These are phyloP conservation scores for Malaclemys terrapin DNA, from an alignment of 2,113 vertebrate genomes.

Conservation along the genomic window DNA sequence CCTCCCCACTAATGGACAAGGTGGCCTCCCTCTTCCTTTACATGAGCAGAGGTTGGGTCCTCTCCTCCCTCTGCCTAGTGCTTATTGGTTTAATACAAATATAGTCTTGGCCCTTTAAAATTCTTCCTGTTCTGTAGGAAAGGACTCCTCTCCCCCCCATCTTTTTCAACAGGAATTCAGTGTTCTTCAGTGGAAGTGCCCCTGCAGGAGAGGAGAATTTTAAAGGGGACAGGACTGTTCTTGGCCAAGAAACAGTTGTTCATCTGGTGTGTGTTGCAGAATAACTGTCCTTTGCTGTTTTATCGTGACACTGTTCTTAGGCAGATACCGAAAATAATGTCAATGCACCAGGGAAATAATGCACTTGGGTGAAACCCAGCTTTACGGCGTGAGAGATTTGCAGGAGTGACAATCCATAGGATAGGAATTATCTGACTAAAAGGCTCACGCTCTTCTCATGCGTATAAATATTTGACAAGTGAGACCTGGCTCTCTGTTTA, in stretches of 20 bases:
- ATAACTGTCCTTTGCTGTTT: not conserved
- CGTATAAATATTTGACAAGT: slow-evolving; percentile 16
- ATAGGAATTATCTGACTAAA: not conserved
- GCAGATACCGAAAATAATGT: not conserved
- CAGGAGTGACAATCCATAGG: not conserved
- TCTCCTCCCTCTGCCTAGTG: not conserved
- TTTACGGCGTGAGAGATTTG: not conserved
- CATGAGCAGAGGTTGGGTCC: not conserved
- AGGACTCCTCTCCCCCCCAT: rapidly evolving
- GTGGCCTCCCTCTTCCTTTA: not conserved
- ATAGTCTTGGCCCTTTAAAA: not conserved
- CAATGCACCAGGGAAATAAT: not conserved
- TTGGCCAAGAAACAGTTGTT: not conserved
- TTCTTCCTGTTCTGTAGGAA: not conserved
- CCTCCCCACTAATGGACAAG: not conserved
- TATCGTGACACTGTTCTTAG: not conserved
- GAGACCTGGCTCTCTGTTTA: slow-evolving; percentile 12
- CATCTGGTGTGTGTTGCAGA: not conserved
- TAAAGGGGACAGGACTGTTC: not conserved
- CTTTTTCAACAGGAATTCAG: not conserved
- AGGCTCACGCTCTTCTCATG: slow-evolving; percentile 22
- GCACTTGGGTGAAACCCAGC: not conserved
- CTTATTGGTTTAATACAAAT: not conserved
- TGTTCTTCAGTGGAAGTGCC: not conserved
- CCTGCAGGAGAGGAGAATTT: not conserved